Evolutionary conservation across 2,113 vertebrate species (phyloP), one percentile per base, ranked within the genome.

Genomic region (Saccopteryx bilineata): DNA sequence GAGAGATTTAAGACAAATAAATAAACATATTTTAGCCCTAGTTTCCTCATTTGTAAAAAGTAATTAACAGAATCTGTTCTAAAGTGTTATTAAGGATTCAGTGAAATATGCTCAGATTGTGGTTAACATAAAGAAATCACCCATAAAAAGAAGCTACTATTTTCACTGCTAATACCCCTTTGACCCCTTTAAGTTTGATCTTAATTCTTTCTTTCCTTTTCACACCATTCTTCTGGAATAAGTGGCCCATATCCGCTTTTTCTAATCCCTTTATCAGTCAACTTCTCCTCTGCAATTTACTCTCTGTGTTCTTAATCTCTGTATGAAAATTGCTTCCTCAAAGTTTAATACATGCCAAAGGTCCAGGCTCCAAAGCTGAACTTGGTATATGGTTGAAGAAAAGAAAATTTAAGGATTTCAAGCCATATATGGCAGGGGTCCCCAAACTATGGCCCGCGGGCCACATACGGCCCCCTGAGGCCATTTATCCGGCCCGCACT

Each of bases 1-100:
- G 26, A 83, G 26, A 95, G 14, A 60, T 60, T 76, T 83, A 56
- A 88, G 91, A 87, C 26, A 78, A 90, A 63, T 19, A 33, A 50
- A 23, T 87, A 9, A 69, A 88, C 9, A 31, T 1, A 31, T 21
- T 94, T 88, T 80, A 68, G 5, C 21, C 31, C 28, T 69, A 23
- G 39, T 56, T 69, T 84, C 4, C 26, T 85, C 9, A 19, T 52
- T 60, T 76, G 9, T 65, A 56, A 86, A 94, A 71, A 9, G 11
- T 24, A 80, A 26, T 76, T 26, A 86, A 60, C 78, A 56, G 87
- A 90, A 60, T 17, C 18, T 90, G 81, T 65, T 87, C 15, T 39
- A 39, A 71, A 65, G 13, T 78, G 9, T 65, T 80, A 50, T 28
- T 85, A 28, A 87, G 33, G 9, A 90, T 76, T 85, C 48, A 72